Conservation (phyloP, 2,797 vertebrate genomes). For the Acanthornis magna region DNA sequence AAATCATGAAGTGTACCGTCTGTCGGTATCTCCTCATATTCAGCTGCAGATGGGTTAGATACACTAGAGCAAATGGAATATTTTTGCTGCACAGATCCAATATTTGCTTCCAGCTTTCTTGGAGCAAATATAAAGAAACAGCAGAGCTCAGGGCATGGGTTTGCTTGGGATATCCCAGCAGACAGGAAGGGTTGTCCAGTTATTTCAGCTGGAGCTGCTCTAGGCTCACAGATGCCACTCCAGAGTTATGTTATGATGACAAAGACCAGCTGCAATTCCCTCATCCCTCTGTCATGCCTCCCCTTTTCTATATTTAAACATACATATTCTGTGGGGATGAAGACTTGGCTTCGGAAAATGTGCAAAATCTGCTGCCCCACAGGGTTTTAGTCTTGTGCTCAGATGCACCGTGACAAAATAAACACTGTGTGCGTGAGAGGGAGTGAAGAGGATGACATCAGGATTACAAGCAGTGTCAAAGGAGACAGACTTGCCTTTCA, state of each 20-base stretch:
- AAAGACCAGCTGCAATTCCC: slow-evolving; percentile 39
- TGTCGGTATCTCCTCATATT: neutral
- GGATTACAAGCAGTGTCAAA: slow-evolving; percentile 54
- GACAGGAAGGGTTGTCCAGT: neutral
- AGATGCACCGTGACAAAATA: slow-evolving; percentile 43
- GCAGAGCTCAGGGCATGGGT: neutral
- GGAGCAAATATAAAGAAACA: neutral
- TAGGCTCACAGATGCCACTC: neutral
- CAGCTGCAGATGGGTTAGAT: neutral
- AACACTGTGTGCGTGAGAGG: neutral
- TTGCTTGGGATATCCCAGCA: neutral
- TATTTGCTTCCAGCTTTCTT: neutral
- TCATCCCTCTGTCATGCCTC: slow-evolving; percentile 32
- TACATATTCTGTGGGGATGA: neutral
- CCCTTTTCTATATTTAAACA: neutral
- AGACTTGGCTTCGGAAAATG: neutral
- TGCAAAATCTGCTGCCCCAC: slow-evolving; percentile 15
- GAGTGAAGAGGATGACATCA: slow-evolving; percentile 49
- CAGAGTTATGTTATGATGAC: neutral
- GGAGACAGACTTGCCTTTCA: slow-evolving; percentile 52
- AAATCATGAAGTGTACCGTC: neutral
- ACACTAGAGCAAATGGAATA: neutral
- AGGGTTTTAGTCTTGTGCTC: neutral
- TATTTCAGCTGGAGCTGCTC: slow-evolving; percentile 40
- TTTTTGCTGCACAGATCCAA: neutral